Evolutionary conservation across 2,888 invertebrate genomes (phyloP).

Genomic region (Caenorhabditis panamensis): DNA sequence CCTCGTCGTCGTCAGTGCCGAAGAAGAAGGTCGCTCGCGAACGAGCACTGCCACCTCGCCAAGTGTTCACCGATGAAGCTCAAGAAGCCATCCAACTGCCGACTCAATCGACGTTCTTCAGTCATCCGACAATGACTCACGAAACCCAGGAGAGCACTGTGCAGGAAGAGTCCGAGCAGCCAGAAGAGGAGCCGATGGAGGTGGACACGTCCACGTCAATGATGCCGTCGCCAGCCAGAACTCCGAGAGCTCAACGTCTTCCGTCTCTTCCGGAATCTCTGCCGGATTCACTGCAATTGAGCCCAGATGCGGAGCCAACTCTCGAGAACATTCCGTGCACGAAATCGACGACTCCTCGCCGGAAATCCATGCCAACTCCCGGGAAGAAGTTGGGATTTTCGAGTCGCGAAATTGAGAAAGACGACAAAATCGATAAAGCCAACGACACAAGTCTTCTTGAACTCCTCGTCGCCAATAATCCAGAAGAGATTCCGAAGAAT

Average conservation of each 20-base stretch:
- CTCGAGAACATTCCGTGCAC: conserved; percentile 8
- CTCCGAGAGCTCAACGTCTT: neutral
- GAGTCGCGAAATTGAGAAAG: conserved; percentile 22
- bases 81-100: neutral
- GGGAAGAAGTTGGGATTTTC: conserved; percentile 38
- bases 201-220: conserved; percentile 19
- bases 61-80: neutral
- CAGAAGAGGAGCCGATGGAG: conserved; percentile 41
- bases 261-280: neutral
- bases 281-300: too few relatives aligned
- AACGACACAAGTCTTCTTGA: conserved; percentile 33
- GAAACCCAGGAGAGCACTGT: too few relatives aligned
- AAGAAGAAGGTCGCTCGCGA: conserved; percentile 35
- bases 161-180: too few relatives aligned
- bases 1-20: conserved; percentile 20
- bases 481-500: conserved; percentile 2
- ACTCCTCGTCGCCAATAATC: conserved; percentile 33
- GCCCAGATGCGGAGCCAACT: conserved; percentile 1
- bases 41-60: neutral
- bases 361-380: conserved; percentile 55
- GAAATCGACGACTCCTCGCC: conserved; percentile 22
- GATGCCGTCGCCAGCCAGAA: conserved; percentile 32
- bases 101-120: neutral
- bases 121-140: neutral
- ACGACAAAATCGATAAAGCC: neutral